Evolutionary conservation across 2,113 vertebrate species (phyloP).

Genomic region (Proteles cristata): DNA sequence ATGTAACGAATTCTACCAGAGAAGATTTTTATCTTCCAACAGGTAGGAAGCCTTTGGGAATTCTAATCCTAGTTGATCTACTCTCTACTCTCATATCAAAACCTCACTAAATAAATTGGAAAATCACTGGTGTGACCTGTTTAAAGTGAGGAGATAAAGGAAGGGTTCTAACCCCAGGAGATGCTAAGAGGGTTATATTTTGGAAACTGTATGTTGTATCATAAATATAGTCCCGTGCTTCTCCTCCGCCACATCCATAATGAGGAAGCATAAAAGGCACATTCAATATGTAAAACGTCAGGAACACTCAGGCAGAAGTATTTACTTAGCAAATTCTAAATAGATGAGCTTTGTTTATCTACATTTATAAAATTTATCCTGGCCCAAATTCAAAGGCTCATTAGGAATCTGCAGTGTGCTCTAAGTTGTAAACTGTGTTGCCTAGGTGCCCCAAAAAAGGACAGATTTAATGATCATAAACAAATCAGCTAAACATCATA

Average conservation of each 20-base stretch:
- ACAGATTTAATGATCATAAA: not conserved
- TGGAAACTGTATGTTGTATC: not conserved
- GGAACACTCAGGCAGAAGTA: conserved; percentile 11
- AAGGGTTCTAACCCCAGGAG: not conserved
- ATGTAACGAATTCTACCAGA: conserved; percentile 21
- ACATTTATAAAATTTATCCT: conserved; percentile 62
- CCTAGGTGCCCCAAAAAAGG: conserved; percentile 38
- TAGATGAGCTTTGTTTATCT: conserved; percentile 58
- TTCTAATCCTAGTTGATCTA: not conserved
- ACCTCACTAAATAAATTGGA: not conserved
- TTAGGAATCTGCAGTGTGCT: conserved; percentile 60
- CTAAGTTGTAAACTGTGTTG: conserved; percentile 46
- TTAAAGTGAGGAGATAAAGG: not conserved
- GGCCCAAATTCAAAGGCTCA: conserved; percentile 64
- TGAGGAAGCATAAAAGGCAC: not conserved
- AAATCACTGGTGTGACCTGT: not conserved
- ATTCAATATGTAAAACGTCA: conserved; percentile 58
- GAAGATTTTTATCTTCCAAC: conserved; percentile 28
- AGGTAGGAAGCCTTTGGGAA: not conserved
- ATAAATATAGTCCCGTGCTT: not conserved
- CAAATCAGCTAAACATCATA: not conserved
- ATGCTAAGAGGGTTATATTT: not conserved
- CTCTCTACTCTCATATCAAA: conserved; percentile 3
- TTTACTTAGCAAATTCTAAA: conserved; percentile 56
- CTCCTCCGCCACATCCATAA: not conserved